These are phyloP conservation scores for Mastigias papua DNA, from an alignment of 30 jellyfish, hydroid and myxozoan genomes.

Conservation along the genomic window DNA sequence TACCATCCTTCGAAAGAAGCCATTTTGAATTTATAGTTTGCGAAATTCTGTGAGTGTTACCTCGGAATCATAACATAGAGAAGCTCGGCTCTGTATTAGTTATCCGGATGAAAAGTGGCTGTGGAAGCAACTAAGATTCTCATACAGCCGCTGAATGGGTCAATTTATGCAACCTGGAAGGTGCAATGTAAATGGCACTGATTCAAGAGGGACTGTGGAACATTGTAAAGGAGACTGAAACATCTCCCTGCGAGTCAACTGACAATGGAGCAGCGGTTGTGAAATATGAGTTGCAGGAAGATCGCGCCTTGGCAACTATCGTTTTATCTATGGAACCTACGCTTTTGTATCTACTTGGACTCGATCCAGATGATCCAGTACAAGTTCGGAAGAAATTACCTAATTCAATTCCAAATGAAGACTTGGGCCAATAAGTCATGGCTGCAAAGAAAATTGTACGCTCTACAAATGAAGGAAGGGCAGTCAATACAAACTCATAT, in stretches of 20 bases:
- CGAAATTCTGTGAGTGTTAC: not conserved
- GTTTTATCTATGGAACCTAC: constrained; percentile 66
- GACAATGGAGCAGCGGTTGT: constrained; percentile 15
- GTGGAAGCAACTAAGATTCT: constrained; percentile 39
- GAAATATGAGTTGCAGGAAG: constrained; percentile 23
- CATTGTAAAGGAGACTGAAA: constrained; percentile 46
- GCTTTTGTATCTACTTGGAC: constrained; percentile 23
- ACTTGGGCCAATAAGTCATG: constrained; percentile 54
- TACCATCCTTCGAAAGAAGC: not conserved
- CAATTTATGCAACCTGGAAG: constrained; percentile 50
- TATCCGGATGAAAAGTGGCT: constrained; percentile 12
- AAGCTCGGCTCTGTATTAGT: not conserved
- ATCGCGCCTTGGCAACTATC: constrained; percentile 12
- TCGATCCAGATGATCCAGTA: constrained; percentile 77
- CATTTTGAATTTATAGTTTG: not conserved
- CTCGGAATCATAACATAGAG: too few relatives aligned
- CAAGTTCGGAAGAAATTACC: constrained; percentile 65
- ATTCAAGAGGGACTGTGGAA: constrained; percentile 57
- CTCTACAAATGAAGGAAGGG: constrained; percentile 44
- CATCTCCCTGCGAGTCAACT: not conserved
- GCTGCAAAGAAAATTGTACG: constrained; percentile 28
- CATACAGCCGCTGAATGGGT: constrained; percentile 36
- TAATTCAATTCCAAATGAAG: constrained; percentile 64
- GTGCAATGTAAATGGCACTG: constrained; percentile 58
- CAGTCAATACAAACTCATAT: constrained; percentile 54